These are phyloP conservation scores for Pseudorhiza aurosa DNA, from an alignment of 30 jellyfish, hydroid and myxozoan genomes.

Conservation along the genomic window DNA sequence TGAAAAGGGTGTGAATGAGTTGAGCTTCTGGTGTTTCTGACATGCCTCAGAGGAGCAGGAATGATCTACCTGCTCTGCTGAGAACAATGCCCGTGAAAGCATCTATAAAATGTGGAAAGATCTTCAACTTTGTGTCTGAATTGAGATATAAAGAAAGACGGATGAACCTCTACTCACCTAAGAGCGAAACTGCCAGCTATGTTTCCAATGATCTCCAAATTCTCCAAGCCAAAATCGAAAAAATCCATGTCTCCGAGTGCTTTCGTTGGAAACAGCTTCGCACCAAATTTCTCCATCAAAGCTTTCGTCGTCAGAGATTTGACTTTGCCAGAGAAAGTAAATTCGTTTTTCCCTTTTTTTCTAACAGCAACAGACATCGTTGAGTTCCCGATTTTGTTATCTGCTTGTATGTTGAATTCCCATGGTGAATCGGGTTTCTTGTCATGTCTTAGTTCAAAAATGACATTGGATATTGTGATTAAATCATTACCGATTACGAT, in stretches of 20 bases:
- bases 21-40: too few relatives aligned
- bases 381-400: conserved; percentile 61
- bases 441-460: conserved; percentile 63
- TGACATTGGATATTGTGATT: conserved; percentile 28
- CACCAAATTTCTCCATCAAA: conserved; percentile 65
- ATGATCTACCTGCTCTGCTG: too few relatives aligned
- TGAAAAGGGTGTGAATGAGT: too few relatives aligned
- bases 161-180: conserved; percentile 37
- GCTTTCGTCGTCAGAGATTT: conserved; percentile 50
- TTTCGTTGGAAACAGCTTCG: conserved; percentile 49
- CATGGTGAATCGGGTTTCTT: conserved; percentile 60
- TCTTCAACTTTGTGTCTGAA: too few relatives aligned
- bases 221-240: conserved; percentile 73
- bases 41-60: too few relatives aligned
- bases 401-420: conserved; percentile 67
- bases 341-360: conserved; percentile 42
- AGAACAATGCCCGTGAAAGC: too few relatives aligned
- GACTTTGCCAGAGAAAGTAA: conserved; percentile 34
- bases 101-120: too few relatives aligned
- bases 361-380: conserved; percentile 30
- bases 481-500: conserved; percentile 61
- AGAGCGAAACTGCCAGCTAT: conserved; percentile 43
- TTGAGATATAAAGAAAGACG: too few relatives aligned
- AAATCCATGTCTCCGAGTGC: conserved; percentile 61
- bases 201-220: conserved; percentile 57